Conservation (phyloP, 2,888 invertebrate genomes). For the Nomada goodeniana region DNA sequence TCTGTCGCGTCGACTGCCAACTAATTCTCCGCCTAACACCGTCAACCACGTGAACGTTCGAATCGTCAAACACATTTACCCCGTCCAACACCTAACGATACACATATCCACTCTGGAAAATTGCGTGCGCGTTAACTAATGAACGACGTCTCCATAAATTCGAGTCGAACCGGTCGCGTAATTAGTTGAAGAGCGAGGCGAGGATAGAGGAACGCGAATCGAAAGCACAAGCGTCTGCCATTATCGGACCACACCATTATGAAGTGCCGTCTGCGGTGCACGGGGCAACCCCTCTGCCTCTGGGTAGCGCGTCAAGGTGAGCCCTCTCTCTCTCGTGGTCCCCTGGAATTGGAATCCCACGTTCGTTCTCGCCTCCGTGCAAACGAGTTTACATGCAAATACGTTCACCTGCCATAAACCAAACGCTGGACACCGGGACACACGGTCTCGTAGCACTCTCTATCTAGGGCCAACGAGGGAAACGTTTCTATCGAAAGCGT, state of each 20-base stretch:
- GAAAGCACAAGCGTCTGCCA: conserved; percentile 24
- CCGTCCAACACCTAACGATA: not conserved
- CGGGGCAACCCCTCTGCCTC: conserved; percentile 43
- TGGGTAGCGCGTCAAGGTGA: conserved; percentile 50
- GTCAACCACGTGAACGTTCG: not conserved
- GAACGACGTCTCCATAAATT: conserved; percentile 21
- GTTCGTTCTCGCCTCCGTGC: conserved; percentile 57
- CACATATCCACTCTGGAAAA: no score
- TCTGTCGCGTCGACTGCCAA: not conserved
- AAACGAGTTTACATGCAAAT: conserved; percentile 74
- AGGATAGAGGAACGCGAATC: conserved; percentile 9
- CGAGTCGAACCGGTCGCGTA: conserved; percentile 25
- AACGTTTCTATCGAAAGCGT: conserved; percentile 1
- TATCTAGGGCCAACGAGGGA: conserved; percentile 22
- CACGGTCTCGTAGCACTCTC: conserved; percentile 42
- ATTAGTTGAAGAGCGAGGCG: conserved; percentile 29
- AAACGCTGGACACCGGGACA: conserved; percentile 46
- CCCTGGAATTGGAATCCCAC: conserved; percentile 65
- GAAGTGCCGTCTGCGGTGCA: conserved; percentile 41
- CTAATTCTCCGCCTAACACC: not conserved
- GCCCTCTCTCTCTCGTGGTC: conserved; percentile 45
- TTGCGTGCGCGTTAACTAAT: not conserved
- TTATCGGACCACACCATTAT: conserved; percentile 46
- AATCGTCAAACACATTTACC: not conserved
- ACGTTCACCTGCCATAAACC: conserved; percentile 69